Evolutionary conservation across 53 echinoderm and acorn worm species (phyloP), one percentile per base, ranked within the genome.

Genomic region (Actinopyga echinites): DNA sequence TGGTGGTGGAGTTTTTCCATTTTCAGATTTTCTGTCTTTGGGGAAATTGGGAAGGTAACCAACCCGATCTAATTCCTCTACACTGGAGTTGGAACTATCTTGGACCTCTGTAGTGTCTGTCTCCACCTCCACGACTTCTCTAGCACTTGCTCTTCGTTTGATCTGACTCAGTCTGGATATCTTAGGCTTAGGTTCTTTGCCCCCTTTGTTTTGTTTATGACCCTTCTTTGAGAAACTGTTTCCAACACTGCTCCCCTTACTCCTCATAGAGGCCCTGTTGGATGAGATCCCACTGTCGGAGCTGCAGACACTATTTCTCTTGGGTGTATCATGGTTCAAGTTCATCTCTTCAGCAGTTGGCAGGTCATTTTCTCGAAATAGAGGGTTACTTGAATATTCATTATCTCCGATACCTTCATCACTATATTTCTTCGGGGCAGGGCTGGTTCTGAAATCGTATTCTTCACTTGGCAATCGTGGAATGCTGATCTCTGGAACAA

Each of bases 261-360:
- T 89, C 56, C 89, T 85, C 83, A 91, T 89, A 59, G 95, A 95
- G 54, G 89, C 89, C 31, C 90, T 94, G 49, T 91, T 94, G 0
- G 95, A 95, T 25, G 95, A 95, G 35, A 95, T 93, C 13, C 95
- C 95, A 64, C 95, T 95, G 69, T 95, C 95, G 26, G 87, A 85
- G 75, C 95, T 95, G 55, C 95, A 93, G 37, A 89, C 58, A 77
- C 95, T 95, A 64, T 91, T 83, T 49, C 93, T 66, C 68, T 95
- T 95, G 5, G 83, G 74, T 22, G 74, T 67, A 29, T 73, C 83
- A 42, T 77, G 86, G 28, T 84, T 83, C 15, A 77, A 32, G 31
- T 69, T 57, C 30, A 83, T 56, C 6, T 89, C 93, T 30, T 87
- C 80, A 13, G 58, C 69, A 1, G 79, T 65, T 5, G 79, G 83